Evolutionary conservation across 2,888 invertebrate species (phyloP), one percentile per base, ranked within the genome.

Genomic region (Abscondita cerata): DNA sequence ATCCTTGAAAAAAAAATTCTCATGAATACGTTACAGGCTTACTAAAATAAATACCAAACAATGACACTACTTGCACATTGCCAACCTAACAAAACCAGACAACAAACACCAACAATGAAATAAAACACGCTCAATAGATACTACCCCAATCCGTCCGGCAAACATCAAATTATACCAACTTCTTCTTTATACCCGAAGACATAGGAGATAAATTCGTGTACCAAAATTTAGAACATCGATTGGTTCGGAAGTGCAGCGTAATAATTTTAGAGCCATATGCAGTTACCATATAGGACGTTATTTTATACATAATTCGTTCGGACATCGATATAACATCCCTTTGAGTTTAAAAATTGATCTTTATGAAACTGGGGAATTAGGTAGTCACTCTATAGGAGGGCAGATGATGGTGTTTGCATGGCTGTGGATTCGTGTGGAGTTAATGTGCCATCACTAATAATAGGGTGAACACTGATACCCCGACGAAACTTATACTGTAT

Each of bases 41-140:
- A 78, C 80, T 80, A 79, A 80, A 80, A 80, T 80, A 81, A 81
- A 80, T 80, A 80, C 73, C 73, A 61, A 69, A 81, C 80, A 81
- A 81, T 73, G 76, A 67, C 68, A 73, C 76, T 79, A 78, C 79
- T 80, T 79, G 79, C 81, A 80, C 78, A 78, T 80, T 79, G 80
- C 79, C 74, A 74, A 74, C 72, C 72, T 74, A 75, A 79, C 78
- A 80, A 79, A 77, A 76, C 78, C 75, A 77, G 78, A 79, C 80
- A 80, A 80, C 79, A 80, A 80, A 80, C 75, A 75, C 77, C 79
- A 79, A 81, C 80, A 80, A 80, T 80, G 78, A 78, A 80, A 79
- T 80, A 79, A 79, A 78, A 78, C 79, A 80, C 80, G 81, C 80
- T 81, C 81, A 80, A 81, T 81, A 80, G 81, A 81, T 77, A 79